Evolutionary conservation across 2,888 invertebrate genomes (phyloP).

Genomic region (Scaptomyza cyrtandrae): DNA sequence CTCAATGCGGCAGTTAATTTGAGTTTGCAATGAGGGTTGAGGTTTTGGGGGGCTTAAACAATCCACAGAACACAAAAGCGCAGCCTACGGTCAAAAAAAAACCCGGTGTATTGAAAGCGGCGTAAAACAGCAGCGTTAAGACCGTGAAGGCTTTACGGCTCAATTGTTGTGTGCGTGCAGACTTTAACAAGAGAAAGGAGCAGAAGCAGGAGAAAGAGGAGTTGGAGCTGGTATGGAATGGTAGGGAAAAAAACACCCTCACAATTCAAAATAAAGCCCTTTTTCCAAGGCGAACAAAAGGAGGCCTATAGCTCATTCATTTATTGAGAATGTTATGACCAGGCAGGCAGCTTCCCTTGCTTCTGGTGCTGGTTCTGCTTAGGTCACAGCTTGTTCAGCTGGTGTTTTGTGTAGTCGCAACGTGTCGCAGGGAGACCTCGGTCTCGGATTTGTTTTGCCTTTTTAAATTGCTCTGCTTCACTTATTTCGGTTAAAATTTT

Average conservation of each 20-base stretch:
- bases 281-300: slow-evolving; percentile 57
- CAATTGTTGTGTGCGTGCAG: slow-evolving; percentile 79
- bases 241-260: slow-evolving; percentile 57
- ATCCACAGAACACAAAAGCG: slow-evolving; percentile 60
- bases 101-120: slow-evolving; percentile 52
- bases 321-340: slow-evolving; percentile 63
- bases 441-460: slow-evolving; percentile 71
- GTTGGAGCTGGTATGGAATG: slow-evolving; percentile 16
- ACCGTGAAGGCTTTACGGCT: slow-evolving; percentile 83
- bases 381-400: slow-evolving; percentile 64
- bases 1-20: slow-evolving; percentile 12
- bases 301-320: slow-evolving; percentile 53
- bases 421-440: slow-evolving; percentile 53
- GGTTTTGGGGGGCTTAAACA: slow-evolving; percentile 9
- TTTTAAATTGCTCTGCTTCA: slow-evolving; percentile 85
- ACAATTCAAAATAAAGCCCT: slow-evolving; percentile 57
- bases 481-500: slow-evolving; percentile 69
- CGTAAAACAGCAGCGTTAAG: slow-evolving; percentile 74
- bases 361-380: slow-evolving; percentile 20
- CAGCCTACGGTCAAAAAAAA: slow-evolving; percentile 35
- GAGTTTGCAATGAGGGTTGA: neutral
- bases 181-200: slow-evolving; percentile 27
- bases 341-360: slow-evolving; percentile 34
- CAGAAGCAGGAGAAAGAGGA: slow-evolving; percentile 2
- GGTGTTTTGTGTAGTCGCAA: slow-evolving; percentile 74